Conservation (phyloP, 2,888 invertebrate genomes). For the Alitta virens region DNA sequence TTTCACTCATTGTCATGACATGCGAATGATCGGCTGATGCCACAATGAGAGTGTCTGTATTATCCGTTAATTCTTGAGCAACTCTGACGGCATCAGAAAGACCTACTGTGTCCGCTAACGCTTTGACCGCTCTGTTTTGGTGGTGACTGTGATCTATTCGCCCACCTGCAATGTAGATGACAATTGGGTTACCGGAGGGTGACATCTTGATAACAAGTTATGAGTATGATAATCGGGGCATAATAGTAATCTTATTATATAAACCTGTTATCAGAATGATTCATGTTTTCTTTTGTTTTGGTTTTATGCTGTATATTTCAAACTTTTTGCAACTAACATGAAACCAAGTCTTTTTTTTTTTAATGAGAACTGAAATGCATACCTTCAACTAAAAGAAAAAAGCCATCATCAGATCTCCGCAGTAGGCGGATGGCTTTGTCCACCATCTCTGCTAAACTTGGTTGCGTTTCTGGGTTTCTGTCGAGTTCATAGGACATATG, state of each 20-base stretch:
- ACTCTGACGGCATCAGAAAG: neutral
- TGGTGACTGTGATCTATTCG: neutral
- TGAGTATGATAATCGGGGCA: too few relatives aligned
- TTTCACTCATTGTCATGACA: neutral
- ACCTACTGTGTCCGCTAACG: neutral
- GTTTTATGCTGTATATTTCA: too few relatives aligned
- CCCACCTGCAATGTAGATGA: too few relatives aligned
- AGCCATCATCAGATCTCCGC: neutral
- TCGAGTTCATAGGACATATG: too few relatives aligned
- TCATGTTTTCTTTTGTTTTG: too few relatives aligned
- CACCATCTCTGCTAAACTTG: neutral
- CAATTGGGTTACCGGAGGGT: too few relatives aligned
- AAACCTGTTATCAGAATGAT: too few relatives aligned
- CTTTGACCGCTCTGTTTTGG: neutral
- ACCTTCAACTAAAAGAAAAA: constrained; percentile 3
- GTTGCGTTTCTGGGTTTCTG: neutral
- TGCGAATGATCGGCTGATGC: neutral
- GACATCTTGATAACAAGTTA: too few relatives aligned
- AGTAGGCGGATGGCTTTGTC: neutral
- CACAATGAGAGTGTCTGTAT: neutral
- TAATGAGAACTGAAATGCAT: too few relatives aligned
- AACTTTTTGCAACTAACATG: too few relatives aligned
- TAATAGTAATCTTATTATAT: too few relatives aligned
- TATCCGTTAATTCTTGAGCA: neutral
- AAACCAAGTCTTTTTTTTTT: too few relatives aligned